Evolutionary conservation across 2,888 invertebrate species (phyloP).

Genomic region (Fragum sueziense): DNA sequence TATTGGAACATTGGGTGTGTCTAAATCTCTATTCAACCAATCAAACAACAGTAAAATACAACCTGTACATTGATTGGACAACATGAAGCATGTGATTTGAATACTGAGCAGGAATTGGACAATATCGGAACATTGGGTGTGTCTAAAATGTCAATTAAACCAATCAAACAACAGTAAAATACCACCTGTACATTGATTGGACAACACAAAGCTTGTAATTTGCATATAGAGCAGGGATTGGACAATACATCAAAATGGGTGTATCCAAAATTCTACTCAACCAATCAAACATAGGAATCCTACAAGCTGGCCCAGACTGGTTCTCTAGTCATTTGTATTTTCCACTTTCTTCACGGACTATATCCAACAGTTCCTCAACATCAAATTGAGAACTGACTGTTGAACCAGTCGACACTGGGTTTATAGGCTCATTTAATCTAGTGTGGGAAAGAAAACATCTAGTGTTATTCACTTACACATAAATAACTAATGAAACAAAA

Average conservation of each 20-base stretch:
- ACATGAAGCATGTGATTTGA: too few relatives aligned
- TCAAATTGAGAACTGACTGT: slow-evolving; percentile 18
- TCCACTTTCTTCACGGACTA: slow-evolving; percentile 6
- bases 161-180: too few relatives aligned
- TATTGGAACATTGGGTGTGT: too few relatives aligned
- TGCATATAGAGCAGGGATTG: slow-evolving; percentile 7
- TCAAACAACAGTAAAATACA: too few relatives aligned
- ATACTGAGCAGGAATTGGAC: too few relatives aligned
- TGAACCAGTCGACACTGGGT: slow-evolving; percentile 12
- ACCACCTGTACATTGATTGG: background rate
- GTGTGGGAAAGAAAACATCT: background rate
- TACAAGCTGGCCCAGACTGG: background rate
- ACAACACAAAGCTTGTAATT: background rate
- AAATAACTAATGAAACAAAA: too few relatives aligned
- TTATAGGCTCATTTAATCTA: slow-evolving; percentile 4
- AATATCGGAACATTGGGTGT: too few relatives aligned
- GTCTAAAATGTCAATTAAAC: too few relatives aligned
- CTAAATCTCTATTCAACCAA: too few relatives aligned
- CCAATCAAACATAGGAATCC: slow-evolving; percentile 17
- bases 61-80: too few relatives aligned
- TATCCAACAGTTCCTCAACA: slow-evolving; percentile 1
- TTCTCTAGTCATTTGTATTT: slow-evolving; percentile 13
- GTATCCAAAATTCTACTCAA: slow-evolving; percentile 11
- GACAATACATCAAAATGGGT: background rate
- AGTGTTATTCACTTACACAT: too few relatives aligned